Evolutionary conservation across 2,797 vertebrate genomes (phyloP), one percentile per base, ranked within the genome.

Genomic region (Cyprinodon diabolis): DNA sequence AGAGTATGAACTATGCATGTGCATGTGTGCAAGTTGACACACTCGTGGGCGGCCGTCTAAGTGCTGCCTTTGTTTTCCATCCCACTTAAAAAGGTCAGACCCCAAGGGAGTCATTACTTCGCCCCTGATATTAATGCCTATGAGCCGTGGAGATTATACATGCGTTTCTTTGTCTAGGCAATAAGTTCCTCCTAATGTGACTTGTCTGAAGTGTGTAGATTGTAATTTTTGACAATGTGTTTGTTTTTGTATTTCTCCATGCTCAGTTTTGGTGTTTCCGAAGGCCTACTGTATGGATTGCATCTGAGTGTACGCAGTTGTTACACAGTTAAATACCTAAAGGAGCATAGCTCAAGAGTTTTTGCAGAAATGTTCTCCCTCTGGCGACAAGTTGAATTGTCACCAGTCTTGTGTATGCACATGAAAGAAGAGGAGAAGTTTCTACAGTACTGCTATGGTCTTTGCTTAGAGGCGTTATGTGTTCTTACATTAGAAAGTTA

Each of bases 11-110:
- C 3, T 1, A 54, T 72, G 69, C 60, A 66, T 65, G 37, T 62
- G 43, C 17, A 54, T 48, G 78, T 52, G 62, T 62, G 57, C 9
- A 40, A 60, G 70, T 55, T n/a, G 58, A 68, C 67, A 76, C 57
- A 57, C 58, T 48, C 3, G 45, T 66, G 72, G 63, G 83, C 65
- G 83, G 79, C 83, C 83, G 86, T 87, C 79, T 89, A 88, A 91
- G 90, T 71, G 25, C 77, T 78, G 86, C 84, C 85, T 92, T 93
- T 94, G 93, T 93, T 94, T 94, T 93, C 89, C 86, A 89, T 94
- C 89, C 91, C 91, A 93, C 91, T 94, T 94, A 93, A 69, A 90
- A 93, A 92, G 94, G 91, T 94, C 90, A 69, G 51, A 67, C 78
- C 92, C 86, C 91, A 63, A 19, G 90, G 89, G 93, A 90, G 91